Percentiles rank a stretch among this genome's conserved stretches.
phyloP scores from a whole-genome alignment of 2,888 invertebrate species.

The Norana najaformis region DNA sequence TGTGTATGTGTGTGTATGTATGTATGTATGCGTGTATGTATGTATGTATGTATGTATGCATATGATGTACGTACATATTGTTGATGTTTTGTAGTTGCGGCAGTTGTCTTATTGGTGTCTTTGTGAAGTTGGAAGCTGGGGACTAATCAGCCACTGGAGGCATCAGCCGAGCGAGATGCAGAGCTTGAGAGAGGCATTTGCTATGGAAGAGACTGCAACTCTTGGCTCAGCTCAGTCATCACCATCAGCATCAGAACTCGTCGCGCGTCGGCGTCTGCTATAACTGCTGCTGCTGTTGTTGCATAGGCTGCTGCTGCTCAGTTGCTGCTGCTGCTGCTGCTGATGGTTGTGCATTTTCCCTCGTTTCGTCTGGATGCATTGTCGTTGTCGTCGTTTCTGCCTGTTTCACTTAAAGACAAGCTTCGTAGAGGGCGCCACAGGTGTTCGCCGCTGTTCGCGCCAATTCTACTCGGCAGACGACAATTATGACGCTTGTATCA shows the following conservation, averaged over 20 bases:
- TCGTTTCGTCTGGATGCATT: not conserved
- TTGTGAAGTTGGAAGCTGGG: no score
- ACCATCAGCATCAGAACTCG: not conserved
- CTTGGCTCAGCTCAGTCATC: not conserved
- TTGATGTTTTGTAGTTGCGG: no score
- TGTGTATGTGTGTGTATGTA: no score
- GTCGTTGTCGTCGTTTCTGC: not conserved
- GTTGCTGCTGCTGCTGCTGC: not conserved
- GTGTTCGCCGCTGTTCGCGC: slow-evolving; percentile 13
- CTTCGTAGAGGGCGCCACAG: slow-evolving; percentile 1
- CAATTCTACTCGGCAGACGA: not conserved
- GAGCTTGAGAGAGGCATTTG: not conserved
- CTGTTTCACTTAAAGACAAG: not conserved
- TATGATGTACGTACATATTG: no score
- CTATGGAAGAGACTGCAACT: not conserved
- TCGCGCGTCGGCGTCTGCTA: not conserved
- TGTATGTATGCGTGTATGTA: no score
- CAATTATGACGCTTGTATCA: not conserved
- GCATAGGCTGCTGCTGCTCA: not conserved
- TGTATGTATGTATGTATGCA: no score
- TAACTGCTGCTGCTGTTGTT: not conserved
- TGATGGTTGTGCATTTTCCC: not conserved
- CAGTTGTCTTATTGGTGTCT: not conserved
- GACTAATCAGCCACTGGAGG: not conserved
- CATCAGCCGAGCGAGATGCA: not conserved